Evolutionary conservation across 2,113 vertebrate genomes (phyloP), one percentile per base, ranked within the genome.

Genomic region (Hyperopisus bebe): DNA sequence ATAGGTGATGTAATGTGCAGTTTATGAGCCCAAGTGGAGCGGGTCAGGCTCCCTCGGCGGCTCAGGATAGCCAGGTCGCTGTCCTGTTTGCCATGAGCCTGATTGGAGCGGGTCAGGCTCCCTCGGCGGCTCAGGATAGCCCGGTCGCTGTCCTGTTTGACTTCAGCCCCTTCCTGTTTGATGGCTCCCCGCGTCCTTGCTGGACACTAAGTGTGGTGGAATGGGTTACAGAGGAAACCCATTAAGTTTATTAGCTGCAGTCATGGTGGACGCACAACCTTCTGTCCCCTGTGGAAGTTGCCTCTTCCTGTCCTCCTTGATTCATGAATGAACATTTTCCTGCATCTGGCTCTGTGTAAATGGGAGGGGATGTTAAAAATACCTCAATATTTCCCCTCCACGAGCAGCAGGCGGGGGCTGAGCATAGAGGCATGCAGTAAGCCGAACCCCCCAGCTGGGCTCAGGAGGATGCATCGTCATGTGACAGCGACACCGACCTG

Each of bases 281-380:
- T 93, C 92, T 94, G 92, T 93, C 90, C 92, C 91, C 91, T 93
- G 90, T 93, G 92, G 91, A 93, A 91, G 89, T 94, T 91, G 91
- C 89, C 90, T 92, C 90, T 94, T 95, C 92, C 93, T 95, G 92
- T 92, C 88, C 86, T 92, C 83, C 27, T 91, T 89, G n/a, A 93
- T 92, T 92, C 90, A 91, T 92, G 90, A 94, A 91, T 92, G 87
- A 84, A 86, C 92, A 88, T 92, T 91, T 86, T 92, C 89, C 92
- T 93, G 92, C 74, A 88, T 87, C 89, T 89, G 91, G n/a, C 48
- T 62, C 86, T 27, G 24, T 31, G 66, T n/a, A 31, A 62, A 87
- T 55, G n/a, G 24, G 77, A 66, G 24, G 51, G n/a, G 70, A 21
- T 44, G 91, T 86, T 88, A 51, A 58, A 90, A 90, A 89, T 85